These are phyloP conservation scores for Strix uralensis DNA, from an alignment of 2,113 vertebrate species.

Conservation along the genomic window DNA sequence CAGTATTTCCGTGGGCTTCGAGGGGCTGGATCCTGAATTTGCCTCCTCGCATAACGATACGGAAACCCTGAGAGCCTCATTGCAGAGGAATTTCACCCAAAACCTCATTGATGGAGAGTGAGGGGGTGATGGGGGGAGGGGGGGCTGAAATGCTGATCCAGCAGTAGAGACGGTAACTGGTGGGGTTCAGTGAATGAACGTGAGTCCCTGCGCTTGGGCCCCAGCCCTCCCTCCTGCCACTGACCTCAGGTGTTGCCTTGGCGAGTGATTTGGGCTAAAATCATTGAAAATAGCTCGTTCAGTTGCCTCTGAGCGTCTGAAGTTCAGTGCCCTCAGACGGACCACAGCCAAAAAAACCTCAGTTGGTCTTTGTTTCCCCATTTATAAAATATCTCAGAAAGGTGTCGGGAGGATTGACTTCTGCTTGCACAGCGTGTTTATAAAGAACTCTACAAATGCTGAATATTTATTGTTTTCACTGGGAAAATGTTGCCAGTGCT, in stretches of 20 bases:
- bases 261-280: background rate
- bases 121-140: background rate
- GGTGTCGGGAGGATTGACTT: background rate
- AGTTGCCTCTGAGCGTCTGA: background rate
- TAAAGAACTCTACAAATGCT: background rate
- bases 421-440: accelerated
- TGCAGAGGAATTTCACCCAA: background rate
- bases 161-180: accelerated
- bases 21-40: background rate
- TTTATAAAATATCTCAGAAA: background rate
- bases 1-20: accelerated
- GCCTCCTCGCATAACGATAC: background rate
- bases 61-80: accelerated
- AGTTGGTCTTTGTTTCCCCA: background rate
- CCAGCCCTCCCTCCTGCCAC: background rate
- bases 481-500: background rate
- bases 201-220: background rate
- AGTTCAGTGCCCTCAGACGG: background rate
- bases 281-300: accelerated
- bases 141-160: background rate
- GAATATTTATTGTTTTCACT: background rate
- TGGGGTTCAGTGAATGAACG: too few relatives aligned
- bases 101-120: accelerated
- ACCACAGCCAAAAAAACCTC: background rate
- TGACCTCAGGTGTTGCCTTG: background rate